Conservation (phyloP, 1,140 invertebrate species). For the Nymphalis io region DNA sequence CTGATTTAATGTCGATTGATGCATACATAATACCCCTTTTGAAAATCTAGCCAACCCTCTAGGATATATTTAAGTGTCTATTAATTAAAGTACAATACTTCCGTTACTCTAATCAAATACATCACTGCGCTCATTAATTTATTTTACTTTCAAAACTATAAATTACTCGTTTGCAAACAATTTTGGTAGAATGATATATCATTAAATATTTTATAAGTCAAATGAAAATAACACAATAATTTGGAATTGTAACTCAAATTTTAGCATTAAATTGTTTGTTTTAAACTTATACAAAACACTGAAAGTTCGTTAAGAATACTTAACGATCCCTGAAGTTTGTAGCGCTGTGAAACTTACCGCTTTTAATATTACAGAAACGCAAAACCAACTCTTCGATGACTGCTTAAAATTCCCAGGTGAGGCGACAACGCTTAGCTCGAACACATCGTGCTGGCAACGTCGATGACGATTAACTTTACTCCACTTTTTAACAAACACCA, state of each 20-base stretch:
- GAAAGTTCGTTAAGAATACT: slow-evolving; percentile 29
- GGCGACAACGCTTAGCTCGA: slow-evolving; percentile 4
- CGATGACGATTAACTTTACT: not conserved
- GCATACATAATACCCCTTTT: no score
- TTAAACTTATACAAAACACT: slow-evolving; percentile 25
- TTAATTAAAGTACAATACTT: no score
- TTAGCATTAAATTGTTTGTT: slow-evolving; percentile 18
- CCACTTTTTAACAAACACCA: not conserved
- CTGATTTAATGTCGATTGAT: no score
- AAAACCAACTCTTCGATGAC: slow-evolving; percentile 25
- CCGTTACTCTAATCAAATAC: no score
- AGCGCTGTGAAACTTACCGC: slow-evolving; percentile 22
- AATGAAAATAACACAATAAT: not conserved
- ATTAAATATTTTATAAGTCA: not conserved
- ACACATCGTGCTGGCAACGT: not conserved
- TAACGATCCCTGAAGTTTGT: slow-evolving; percentile 24
- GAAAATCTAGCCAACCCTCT: no score
- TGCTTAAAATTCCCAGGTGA: slow-evolving; percentile 23
- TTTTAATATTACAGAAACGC: slow-evolving; percentile 30
- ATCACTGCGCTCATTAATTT: no score
- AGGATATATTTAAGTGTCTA: no score
- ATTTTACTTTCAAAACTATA: no score
- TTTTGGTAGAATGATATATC: no score
- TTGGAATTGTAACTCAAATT: not conserved
- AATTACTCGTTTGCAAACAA: no score